Evolutionary conservation across 2,888 invertebrate species (phyloP), one percentile per base, ranked within the genome.

Genomic region (Peribatodes rhomboidaria): DNA sequence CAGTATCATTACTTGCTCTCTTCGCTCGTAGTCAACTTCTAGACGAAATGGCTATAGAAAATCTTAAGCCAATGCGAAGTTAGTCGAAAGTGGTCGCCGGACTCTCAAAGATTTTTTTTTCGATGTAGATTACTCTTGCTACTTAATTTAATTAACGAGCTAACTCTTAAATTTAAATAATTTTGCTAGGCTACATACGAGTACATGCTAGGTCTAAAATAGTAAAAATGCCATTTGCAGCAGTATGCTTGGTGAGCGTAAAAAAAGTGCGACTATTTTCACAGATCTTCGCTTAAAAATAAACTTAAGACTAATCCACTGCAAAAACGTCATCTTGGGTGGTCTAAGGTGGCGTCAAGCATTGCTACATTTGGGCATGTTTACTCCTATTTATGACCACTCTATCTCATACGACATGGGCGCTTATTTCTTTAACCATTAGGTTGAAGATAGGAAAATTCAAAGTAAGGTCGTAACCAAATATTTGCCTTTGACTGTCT

Each of bases 331-430:
- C 89, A 35, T 63, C 89, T 84, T 92, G 92, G 92, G 92, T 92
- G 92, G 92, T 84, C 92, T 79, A 73, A 82, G 86, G 89, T 91
- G 91, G 91, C 91, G 91, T 91, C 86, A 87, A 80, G 76, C 80
- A 80, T 80, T 83, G 85, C 86, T 82, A 87, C 87, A 86, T 85
- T 85, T 80, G 69, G 77, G 81, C 80, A 81, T 87, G 79, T 81
- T 82, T 81, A 82, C 72, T 77, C 72, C 73, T 79, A 82, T 84
- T 83, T 80, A 82, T 73, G 74, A 75, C 46, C 69, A 67, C 67
- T 20, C 22, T 20, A 0, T 7, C 13, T 10, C 46, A 31, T 55
- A 14, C 11, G 9, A 79, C 57, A 61, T 10, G 60, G 52, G 61
- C 55, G 67, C 60, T 44, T 77, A 72, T 52, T 0, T 0, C 0